Evolutionary conservation across 1,140 invertebrate species (phyloP).

Genomic region (Trachymyrmex cornetzi): DNA sequence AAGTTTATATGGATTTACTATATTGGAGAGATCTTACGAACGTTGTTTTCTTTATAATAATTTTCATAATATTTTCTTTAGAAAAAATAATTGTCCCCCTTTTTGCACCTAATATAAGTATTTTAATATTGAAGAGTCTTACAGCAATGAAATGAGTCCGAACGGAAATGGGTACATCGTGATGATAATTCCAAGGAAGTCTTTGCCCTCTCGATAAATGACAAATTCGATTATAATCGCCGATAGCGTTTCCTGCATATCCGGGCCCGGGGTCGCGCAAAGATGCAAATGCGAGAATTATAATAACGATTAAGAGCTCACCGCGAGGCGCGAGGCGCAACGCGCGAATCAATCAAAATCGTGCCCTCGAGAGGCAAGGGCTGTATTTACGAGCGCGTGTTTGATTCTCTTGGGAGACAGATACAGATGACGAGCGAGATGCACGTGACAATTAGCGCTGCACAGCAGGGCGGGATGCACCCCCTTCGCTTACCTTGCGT

Average conservation of each 20-base stretch:
- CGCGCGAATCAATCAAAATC: conserved; percentile 54
- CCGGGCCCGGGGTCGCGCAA: conserved; percentile 20
- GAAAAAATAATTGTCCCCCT: neutral
- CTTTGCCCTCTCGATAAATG: neutral
- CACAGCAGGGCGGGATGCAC: conserved; percentile 41
- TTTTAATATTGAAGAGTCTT: neutral
- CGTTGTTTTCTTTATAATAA: no score
- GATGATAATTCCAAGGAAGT: conserved; percentile 14
- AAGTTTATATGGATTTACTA: no score
- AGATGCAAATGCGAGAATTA: conserved; percentile 60
- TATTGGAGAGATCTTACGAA: no score
- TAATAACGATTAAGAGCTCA: conserved; percentile 60
- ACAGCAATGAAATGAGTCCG: neutral
- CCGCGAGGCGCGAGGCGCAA: conserved; percentile 28
- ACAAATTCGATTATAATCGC: conserved; percentile 48
- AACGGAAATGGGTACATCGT: neutral
- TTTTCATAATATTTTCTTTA: neutral
- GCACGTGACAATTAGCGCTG: conserved; percentile 59
- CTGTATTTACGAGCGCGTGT: conserved; percentile 42
- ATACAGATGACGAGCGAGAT: conserved; percentile 55
- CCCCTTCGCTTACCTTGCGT: conserved; percentile 25
- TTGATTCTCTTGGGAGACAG: conserved; percentile 58
- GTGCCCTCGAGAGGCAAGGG: conserved; percentile 53
- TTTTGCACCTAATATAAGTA: neutral
- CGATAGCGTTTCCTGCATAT: conserved; percentile 8